A percentile compares a stretch with the other conserved stretches of the same genome.
Evolutionary conservation across 2,797 vertebrate genomes (phyloP).

Genomic region (Anniella stebbinsi): DNA sequence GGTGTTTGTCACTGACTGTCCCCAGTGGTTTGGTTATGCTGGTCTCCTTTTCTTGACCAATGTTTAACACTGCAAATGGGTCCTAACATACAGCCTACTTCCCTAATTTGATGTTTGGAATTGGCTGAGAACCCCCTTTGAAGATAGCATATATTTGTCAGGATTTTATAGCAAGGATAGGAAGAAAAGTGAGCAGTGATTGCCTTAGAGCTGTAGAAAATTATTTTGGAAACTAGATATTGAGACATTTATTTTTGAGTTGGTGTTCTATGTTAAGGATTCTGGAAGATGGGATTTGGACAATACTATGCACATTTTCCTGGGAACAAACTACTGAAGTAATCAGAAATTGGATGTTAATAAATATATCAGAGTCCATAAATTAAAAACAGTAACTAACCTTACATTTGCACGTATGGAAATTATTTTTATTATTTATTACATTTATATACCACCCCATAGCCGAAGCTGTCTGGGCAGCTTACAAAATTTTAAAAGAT

Average conservation of each 20-base stretch:
- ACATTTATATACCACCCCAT: no score
- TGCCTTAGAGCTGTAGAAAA: background rate
- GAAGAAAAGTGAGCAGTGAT: background rate
- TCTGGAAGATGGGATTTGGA: background rate
- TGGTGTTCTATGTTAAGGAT: background rate
- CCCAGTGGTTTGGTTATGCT: background rate
- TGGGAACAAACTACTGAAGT: background rate
- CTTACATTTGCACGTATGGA: background rate
- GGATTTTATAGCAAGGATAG: background rate
- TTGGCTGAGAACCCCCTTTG: background rate
- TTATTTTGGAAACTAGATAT: background rate
- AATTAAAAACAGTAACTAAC: background rate
- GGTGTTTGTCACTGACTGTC: background rate
- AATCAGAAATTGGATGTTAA: background rate
- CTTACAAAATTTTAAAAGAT: no score
- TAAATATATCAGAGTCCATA: background rate
- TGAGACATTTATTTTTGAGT: background rate
- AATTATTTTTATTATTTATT: no score
- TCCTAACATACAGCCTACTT: background rate
- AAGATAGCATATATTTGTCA: background rate
- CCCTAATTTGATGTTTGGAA: background rate
- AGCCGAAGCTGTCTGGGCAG: no score
- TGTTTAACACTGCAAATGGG: background rate
- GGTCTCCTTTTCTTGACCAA: background rate
- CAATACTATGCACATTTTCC: no score